A percentile compares a stretch with the other conserved stretches of the same genome.
phyloP scores from a whole-genome alignment of 2,888 invertebrate genomes.

The Xestia xanthographa region DNA sequence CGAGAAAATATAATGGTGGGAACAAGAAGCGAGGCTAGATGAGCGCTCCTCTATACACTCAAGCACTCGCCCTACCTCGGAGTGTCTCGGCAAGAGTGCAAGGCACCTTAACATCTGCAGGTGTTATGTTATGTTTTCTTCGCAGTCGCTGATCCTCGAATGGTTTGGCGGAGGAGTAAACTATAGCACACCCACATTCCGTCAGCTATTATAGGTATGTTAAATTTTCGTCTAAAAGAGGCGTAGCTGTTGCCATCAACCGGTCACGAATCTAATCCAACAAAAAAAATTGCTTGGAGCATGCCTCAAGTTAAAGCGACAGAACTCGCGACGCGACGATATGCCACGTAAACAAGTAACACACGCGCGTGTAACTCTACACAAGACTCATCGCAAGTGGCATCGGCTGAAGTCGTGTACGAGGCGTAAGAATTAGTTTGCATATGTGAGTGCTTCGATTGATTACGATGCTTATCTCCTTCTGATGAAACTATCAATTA shows the following conservation, averaged over 20 bases:
- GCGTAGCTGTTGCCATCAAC: not conserved
- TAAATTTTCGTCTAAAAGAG: not conserved
- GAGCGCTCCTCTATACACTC: not conserved
- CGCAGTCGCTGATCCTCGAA: not conserved
- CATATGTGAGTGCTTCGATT: conserved; percentile 55
- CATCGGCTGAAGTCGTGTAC: not conserved
- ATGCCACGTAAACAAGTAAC: not conserved
- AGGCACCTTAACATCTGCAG: not conserved
- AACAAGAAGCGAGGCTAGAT: not conserved
- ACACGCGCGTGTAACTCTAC: not conserved
- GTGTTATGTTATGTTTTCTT: not conserved
- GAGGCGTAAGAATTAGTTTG: conserved; percentile 47
- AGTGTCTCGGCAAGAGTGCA: not conserved
- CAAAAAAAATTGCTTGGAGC: not conserved
- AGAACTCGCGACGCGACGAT: not conserved
- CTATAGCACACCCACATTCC: not conserved
- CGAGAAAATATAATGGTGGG: not conserved
- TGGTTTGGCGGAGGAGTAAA: not conserved
- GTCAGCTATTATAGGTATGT: too few species aligned
- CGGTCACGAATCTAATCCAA: not conserved
- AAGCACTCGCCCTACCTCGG: not conserved
- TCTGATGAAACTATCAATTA: conserved; percentile 62
- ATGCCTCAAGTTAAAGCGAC: not conserved
- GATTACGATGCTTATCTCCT: conserved; percentile 59
- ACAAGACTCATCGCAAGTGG: not conserved